Conservation (phyloP, 2,888 invertebrate species). For the Pyrgus malvae region DNA sequence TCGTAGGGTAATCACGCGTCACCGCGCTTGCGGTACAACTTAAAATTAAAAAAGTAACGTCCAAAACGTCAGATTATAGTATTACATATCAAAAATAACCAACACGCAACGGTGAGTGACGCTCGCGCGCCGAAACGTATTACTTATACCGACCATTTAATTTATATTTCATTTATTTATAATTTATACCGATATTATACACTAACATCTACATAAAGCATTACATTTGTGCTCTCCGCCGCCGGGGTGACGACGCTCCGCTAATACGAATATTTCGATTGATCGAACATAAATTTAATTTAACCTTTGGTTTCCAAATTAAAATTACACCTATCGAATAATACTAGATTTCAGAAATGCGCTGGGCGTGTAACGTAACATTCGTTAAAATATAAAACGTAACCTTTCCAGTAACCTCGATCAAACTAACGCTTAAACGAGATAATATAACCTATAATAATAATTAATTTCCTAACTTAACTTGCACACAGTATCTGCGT, state of each 20-base stretch:
- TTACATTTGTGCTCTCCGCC: conserved; percentile 37
- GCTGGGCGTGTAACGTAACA: background rate
- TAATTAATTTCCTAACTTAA: too few species aligned
- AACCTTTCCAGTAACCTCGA: background rate
- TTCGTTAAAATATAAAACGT: background rate
- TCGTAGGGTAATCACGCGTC: too few species aligned
- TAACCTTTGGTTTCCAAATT: conserved; percentile 24
- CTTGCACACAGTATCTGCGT: too few species aligned
- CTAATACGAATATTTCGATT: conserved; percentile 1
- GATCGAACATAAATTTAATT: conserved; percentile 7
- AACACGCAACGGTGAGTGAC: conserved; percentile 23
- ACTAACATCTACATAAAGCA: conserved; percentile 75
- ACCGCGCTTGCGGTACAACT: background rate
- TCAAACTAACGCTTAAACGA: too few species aligned
- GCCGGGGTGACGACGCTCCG: background rate
- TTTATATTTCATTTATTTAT: conserved; percentile 33
- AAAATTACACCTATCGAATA: conserved; percentile 15
- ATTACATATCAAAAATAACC: conserved; percentile 19
- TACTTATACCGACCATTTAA: too few species aligned
- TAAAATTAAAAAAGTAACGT: conserved; percentile 11
- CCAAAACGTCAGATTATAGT: conserved; percentile 19
- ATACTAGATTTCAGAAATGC: conserved; percentile 24
- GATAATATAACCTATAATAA: too few species aligned
- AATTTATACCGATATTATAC: conserved; percentile 53
- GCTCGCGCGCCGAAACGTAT: conserved; percentile 9